Base-by-base conservation (phyloP, 2,113 vertebrate genomes). In the Ovis canadensis region DNA sequence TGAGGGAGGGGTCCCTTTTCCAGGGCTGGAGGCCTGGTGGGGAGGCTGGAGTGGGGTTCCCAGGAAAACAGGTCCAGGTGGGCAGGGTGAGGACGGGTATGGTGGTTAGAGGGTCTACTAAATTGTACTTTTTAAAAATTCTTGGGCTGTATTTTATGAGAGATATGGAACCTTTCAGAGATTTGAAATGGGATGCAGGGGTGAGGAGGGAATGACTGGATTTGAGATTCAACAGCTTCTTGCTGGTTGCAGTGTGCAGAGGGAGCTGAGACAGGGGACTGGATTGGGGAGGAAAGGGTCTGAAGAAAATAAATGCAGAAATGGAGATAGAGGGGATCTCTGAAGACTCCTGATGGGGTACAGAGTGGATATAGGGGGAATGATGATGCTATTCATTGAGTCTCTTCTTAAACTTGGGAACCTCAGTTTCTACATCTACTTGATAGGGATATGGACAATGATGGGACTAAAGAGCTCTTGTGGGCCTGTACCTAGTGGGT, bases 81-180 rank as follows among this genome's bases (percentile, higher is more conserved):
- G 23, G 6, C 60, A 48, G 3, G 8, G 17, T 54, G 23, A 3
- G 43, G 55, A 57, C 0, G 2, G 59, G 45, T 25, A 4, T n/a
- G 29, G 62, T 54, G 57, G 15, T 62, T 89, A n/a, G 23, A 86
- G 55, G 6, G 16, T 87, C 67, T 48, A 31, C 57, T 85, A 54
- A 74, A 57, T 16, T 71, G 45, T 84, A 50, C 83, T 87, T 40
- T 55, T 9, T 0, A 50, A 48, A 60, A 50, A 48, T 45, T 90
- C 71, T 83, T 88, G 31, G 43, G 12, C 78, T 94, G 96, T 90
- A 54, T 90, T 78, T 88, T 67, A 0, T 78, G 71, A 83, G 55
- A 60, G 60, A 9, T 3, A 12, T 11, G 29, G 36, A 93, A 36
- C 67, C 50, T 86, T 83, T 36, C 9, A n/a, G 5, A 92, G 54